These are phyloP conservation scores for Noturus placidus DNA, from an alignment of 2,113 vertebrate genomes.

Conservation along the genomic window DNA sequence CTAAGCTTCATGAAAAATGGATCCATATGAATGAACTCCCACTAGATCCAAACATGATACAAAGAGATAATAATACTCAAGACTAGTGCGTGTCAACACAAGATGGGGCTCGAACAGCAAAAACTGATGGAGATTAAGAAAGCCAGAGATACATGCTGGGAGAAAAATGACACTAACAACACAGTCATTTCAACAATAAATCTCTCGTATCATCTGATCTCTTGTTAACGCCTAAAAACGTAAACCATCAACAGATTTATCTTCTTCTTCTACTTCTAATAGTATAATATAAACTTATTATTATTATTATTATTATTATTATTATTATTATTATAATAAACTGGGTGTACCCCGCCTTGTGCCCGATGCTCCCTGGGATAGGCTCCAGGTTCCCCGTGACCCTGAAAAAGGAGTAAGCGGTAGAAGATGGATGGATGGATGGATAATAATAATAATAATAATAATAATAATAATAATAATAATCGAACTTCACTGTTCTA, in stretches of 20 bases:
- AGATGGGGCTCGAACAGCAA: slow-evolving; percentile 42
- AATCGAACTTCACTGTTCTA: neutral
- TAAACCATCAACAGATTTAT: neutral
- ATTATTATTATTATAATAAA: too few species aligned
- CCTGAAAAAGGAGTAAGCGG: too few species aligned
- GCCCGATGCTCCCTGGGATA: too few species aligned
- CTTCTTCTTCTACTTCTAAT: too few species aligned
- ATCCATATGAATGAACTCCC: slow-evolving; percentile 31
- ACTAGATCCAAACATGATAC: slow-evolving; percentile 21
- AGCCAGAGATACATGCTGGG: neutral
- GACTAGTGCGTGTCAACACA: slow-evolving; percentile 37
- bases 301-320: too few species aligned
- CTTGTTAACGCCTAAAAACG: neutral
- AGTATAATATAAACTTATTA: too few species aligned
- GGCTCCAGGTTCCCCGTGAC: too few species aligned
- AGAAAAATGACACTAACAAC: neutral
- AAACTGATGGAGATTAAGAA: neutral
- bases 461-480: neutral
- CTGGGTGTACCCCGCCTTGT: too few species aligned
- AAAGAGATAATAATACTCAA: slow-evolving; percentile 3
- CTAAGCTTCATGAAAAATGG: slow-evolving; percentile 54
- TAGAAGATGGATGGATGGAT: too few species aligned
- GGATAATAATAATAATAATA: too few species aligned
- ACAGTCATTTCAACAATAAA: neutral
- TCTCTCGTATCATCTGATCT: neutral